phyloP scores from a whole-genome alignment of 2,113 vertebrate species.

The Recurvirostra avosetta region DNA sequence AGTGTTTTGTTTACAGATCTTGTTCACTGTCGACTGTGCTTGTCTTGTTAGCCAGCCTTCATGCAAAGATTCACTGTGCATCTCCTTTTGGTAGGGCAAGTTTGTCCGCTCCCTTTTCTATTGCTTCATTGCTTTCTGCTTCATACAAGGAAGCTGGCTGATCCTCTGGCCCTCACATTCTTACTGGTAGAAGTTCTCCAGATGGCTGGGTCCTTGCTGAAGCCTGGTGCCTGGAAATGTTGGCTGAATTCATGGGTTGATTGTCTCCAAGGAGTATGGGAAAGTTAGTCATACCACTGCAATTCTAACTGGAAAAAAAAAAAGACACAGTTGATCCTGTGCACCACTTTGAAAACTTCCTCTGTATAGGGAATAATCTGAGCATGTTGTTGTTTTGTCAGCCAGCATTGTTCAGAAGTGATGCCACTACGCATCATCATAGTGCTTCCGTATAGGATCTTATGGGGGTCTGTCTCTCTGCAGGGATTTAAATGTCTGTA shows the following conservation, averaged over 20 bases:
- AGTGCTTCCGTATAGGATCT: not conserved
- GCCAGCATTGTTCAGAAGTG: not conserved
- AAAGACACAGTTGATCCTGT: not conserved
- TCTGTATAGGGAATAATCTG: not conserved
- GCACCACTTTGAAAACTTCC: not conserved
- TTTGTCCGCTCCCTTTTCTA: not conserved
- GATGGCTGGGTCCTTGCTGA: not conserved
- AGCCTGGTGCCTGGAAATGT: not conserved
- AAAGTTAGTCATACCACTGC: not conserved
- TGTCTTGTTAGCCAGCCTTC: not conserved
- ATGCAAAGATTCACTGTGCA: not conserved
- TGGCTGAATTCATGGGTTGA: not conserved
- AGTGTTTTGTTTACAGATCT: conserved; percentile 67
- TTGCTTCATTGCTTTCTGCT: not conserved
- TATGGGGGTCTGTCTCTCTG: not conserved
- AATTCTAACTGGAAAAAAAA: not conserved
- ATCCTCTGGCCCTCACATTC: not conserved
- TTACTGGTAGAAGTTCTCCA: not conserved
- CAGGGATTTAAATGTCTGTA: not conserved
- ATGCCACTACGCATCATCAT: not conserved
- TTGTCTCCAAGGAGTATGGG: not conserved
- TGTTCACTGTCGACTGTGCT: not conserved
- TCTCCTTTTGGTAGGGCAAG: not conserved
- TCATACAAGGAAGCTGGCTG: not conserved
- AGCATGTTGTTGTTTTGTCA: not conserved